Evolutionary conservation across 2,888 invertebrate species (phyloP), one percentile per base, ranked within the genome.

Genomic region (Erebia palarica): DNA sequence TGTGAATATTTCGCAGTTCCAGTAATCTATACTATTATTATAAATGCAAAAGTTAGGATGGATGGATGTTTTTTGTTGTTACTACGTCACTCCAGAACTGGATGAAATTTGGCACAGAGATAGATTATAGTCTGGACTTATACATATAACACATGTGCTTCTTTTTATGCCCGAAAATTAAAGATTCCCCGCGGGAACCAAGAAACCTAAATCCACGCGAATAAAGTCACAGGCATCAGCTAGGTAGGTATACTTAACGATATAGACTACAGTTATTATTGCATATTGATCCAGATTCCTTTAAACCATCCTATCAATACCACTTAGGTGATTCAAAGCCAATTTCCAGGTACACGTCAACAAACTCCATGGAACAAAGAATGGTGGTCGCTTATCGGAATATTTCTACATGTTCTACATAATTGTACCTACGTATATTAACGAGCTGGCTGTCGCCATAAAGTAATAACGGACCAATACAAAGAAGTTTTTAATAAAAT

Each of bases 401-500:
- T 78, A 79, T 83, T 84, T 85, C 82, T 78, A 86, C 84, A 82
- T 79, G 47, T 49, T 49, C 47, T 21, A 63, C 63, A 63, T 63
- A 63, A 63, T 55, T 36, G 7, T 55, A 55, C 16, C 36, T 60
- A 42, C 18, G 21, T 63, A 61, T 21, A 78, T 55, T 73, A 73
- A 78, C 81, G 79, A 82, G 57, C 82, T 81, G 81, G 75, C 73
- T 73, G 77, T 79, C 82, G 79, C 82, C 86, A 83, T 88, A 86
- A 85, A 86, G 77, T 84, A 78, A 74, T 75, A 75, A 79, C 79
- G 81, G 59, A 81, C 78, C 77, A 77, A 79, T 82, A 90, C 88
- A 88, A 89, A 88, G 86, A 81, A 84, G 84, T 86, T 86, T 85
- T 88, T 89, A 88, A 86, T 88, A 85, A 85, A 85, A 84, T 84